A percentile compares a stretch with the other conserved stretches of the same genome.
Conservation (phyloP, 2,797 vertebrate genomes). For the Cryptoblepharus egeriae region DNA sequence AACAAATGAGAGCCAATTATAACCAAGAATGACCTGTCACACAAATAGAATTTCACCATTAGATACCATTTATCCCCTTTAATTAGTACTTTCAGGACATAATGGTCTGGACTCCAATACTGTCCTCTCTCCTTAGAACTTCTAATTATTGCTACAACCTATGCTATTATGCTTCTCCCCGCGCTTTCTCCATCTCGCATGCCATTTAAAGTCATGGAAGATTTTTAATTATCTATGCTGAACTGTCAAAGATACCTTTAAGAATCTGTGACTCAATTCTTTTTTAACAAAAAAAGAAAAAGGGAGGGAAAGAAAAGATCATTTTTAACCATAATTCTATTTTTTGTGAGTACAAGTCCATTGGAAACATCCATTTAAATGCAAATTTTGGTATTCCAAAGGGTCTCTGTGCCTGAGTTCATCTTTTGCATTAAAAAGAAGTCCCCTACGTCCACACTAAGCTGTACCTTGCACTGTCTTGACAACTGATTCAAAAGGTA, state of each 20-base stretch:
- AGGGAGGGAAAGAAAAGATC: conserved; percentile 68
- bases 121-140: conserved; percentile 75
- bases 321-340: conserved; percentile 82
- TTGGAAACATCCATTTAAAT: conserved; percentile 86
- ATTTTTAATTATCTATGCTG: conserved; percentile 81
- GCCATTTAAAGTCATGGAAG: conserved; percentile 74
- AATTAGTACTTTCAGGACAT: conserved; percentile 82
- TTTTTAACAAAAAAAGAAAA: conserved; percentile 64
- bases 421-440: conserved; percentile 77
- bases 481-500: too few relatives aligned
- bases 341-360: conserved; percentile 78
- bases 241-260: conserved; percentile 82
- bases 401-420: conserved; percentile 63
- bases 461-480: too few relatives aligned
- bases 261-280: conserved; percentile 82
- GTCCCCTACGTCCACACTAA: conserved; percentile 9
- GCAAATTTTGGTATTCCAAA: conserved; percentile 80
- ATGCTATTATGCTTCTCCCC: conserved; percentile 56
- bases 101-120: conserved; percentile 76
- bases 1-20: conserved; percentile 80
- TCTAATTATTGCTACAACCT: conserved; percentile 79
- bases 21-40: conserved; percentile 67
- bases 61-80: conserved; percentile 81
- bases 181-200: conserved; percentile 66
- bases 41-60: conserved; percentile 79